Evolutionary conservation across 2,113 vertebrate species (phyloP), one percentile per base, ranked within the genome.

Genomic region (Verasper variegatus): DNA sequence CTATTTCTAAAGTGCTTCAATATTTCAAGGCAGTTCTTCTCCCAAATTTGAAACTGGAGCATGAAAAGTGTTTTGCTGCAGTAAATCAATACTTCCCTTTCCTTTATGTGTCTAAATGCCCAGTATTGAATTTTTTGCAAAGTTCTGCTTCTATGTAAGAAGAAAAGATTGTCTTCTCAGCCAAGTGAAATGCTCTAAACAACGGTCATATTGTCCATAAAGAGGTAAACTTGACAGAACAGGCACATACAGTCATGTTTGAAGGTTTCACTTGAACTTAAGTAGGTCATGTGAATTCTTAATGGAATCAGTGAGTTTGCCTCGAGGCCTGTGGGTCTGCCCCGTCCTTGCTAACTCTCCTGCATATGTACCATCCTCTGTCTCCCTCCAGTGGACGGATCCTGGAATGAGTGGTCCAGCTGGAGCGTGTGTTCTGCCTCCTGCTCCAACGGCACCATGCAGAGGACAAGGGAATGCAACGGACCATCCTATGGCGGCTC

Each of bases 321-420:
- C 0, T 10, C 61, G 37, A 77, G 21, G 31, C 74, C 71, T 58
- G 27, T 61, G 40, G 49, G 14, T 56, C 35, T 21, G 13, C 66
- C 26, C 64, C 23, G 55, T 74, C 67, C 57, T 77, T 15, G 37
- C 26, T 2, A 71, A 81, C 64, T 52, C 21, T 65, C 9, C 17
- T 5, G 9, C 3, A 0, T 2, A 1, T 78, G 26, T 42, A 37
- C 60, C 59, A 20, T 68, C 80, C 71, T 93, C 76, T 92, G 84
- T 83, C 11, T 89, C 93, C 94, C 92, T 92, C 94, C 94, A 99
- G 98, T 99, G 94, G 98, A 99, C 0, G 98, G 97, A 76, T 96
- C 94, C 89, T 99, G 98, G 98, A 98, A 97, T 0, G 97, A 99
- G 1, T 99, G 98, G 98, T 97, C 98, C 2, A 94, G 94, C 71